phyloP scores from a whole-genome alignment of 2,797 vertebrate species.

The Distichodus sexfasciatus region DNA sequence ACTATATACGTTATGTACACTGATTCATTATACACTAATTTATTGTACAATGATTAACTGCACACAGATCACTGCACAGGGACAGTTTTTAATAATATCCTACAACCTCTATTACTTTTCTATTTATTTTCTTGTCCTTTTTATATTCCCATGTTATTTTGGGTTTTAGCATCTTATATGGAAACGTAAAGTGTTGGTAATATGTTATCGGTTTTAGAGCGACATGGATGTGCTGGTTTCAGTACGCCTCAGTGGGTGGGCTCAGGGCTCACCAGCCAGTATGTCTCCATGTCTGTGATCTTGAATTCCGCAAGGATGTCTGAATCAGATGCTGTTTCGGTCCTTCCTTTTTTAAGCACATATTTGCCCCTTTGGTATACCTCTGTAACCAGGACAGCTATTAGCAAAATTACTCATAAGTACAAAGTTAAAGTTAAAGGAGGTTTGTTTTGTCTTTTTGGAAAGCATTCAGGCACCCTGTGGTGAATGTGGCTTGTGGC shows the following conservation, averaged over 20 bases:
- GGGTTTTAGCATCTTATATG: too few relatives aligned
- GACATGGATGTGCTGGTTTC: conserved; percentile 17
- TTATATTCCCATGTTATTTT: too few relatives aligned
- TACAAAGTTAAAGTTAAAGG: too few relatives aligned
- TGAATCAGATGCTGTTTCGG: conserved; percentile 13
- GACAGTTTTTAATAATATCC: too few relatives aligned
- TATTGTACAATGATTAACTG: too few relatives aligned
- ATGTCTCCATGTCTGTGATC: conserved; percentile 6
- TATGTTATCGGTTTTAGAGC: conserved; percentile 8
- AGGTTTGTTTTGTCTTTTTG: too few relatives aligned
- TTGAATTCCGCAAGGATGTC: conserved; percentile 1
- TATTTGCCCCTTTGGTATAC: background rate
- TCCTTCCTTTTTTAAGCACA: conserved; percentile 5
- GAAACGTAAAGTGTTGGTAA: background rate
- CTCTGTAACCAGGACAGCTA: conserved; percentile 7
- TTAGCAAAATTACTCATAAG: conserved; percentile 3
- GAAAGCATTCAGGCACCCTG: background rate
- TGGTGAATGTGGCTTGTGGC: too few relatives aligned
- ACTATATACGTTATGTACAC: too few relatives aligned
- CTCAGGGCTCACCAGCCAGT: conserved; percentile 7
- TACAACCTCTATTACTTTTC: too few relatives aligned
- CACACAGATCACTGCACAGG: too few relatives aligned
- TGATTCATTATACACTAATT: too few relatives aligned
- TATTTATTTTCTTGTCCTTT: too few relatives aligned
- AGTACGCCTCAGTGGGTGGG: conserved; percentile 15